A percentile compares a stretch with the other conserved stretches of the same genome.
Conservation (phyloP, 2,113 vertebrate genomes). For the Anguilla rostrata region DNA sequence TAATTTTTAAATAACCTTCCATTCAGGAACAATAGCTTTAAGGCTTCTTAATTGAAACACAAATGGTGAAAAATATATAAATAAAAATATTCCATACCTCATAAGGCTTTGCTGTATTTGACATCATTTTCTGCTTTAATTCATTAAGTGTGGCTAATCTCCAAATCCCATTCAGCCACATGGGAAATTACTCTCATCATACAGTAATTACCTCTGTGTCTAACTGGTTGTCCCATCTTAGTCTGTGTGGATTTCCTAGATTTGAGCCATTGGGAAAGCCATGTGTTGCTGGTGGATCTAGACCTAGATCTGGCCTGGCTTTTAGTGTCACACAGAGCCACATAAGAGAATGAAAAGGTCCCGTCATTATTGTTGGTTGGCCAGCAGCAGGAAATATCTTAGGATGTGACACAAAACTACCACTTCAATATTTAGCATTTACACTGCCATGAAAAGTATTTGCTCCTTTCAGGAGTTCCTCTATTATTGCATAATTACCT, state of each 20-base stretch:
- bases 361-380: neutral
- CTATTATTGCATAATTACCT: too few relatives aligned
- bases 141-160: slow-evolving; percentile 45
- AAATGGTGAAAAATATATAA: slow-evolving; percentile 28
- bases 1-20: neutral
- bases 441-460: too few relatives aligned
- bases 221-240: slow-evolving; percentile 48
- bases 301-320: neutral
- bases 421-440: too few relatives aligned
- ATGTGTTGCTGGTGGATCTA: slow-evolving; percentile 3
- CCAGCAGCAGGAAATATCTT: too few relatives aligned
- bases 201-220: slow-evolving; percentile 57
- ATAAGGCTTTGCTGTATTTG: slow-evolving; percentile 38
- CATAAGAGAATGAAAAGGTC: neutral
- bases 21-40: neutral
- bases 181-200: slow-evolving; percentile 50
- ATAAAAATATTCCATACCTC: slow-evolving; percentile 43
- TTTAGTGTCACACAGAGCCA: neutral
- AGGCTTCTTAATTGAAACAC: slow-evolving; percentile 13
- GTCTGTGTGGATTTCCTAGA: slow-evolving; percentile 46
- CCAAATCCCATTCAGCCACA: slow-evolving; percentile 44
- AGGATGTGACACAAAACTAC: too few relatives aligned
- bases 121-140: slow-evolving; percentile 43
- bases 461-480: too few relatives aligned
- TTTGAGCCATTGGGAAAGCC: slow-evolving; percentile 5